Percentiles rank a stretch among this genome's conserved stretches.
Evolutionary conservation across 2,888 invertebrate genomes (phyloP).

Genomic region (Phymatocera aterrima): DNA sequence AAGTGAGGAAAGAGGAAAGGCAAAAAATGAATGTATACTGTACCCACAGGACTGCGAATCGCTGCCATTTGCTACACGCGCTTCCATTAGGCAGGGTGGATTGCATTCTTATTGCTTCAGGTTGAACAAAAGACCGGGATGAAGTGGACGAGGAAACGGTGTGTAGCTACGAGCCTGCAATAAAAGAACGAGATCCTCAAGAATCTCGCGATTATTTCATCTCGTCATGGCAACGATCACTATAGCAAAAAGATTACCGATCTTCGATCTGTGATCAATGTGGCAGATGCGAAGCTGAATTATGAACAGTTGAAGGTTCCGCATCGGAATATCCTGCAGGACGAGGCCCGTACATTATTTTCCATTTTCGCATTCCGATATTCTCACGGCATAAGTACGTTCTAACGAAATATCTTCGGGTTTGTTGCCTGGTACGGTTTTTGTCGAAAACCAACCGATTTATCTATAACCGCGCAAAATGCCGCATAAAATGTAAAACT

Average conservation of each 20-base stretch:
- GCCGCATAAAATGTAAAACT: too few relatives aligned
- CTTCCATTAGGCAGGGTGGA: slow-evolving; percentile 53
- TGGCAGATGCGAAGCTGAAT: too few relatives aligned
- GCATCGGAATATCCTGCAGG: too few relatives aligned
- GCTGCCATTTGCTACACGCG: slow-evolving; percentile 41
- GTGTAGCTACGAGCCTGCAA: too few relatives aligned
- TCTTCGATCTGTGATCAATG: background rate
- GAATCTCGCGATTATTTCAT: background rate
- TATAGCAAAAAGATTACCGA: background rate
- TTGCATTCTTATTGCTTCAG: slow-evolving; percentile 53
- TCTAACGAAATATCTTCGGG: too few relatives aligned
- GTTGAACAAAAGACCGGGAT: background rate
- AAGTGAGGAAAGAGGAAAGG: background rate
- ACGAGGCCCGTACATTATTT: too few relatives aligned
- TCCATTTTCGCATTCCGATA: too few relatives aligned
- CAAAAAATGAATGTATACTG: background rate
- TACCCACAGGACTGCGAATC: background rate
- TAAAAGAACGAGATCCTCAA: background rate
- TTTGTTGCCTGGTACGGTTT: background rate
- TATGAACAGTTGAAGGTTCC: background rate
- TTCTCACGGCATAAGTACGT: too few relatives aligned
- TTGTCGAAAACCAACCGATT: background rate
- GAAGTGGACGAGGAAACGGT: background rate
- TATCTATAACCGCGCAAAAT: too few relatives aligned
- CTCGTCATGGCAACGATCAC: too few relatives aligned